Evolutionary conservation across 2,888 invertebrate genomes (phyloP), one percentile per base, ranked within the genome.

Genomic region (Scaptomyza flava): DNA sequence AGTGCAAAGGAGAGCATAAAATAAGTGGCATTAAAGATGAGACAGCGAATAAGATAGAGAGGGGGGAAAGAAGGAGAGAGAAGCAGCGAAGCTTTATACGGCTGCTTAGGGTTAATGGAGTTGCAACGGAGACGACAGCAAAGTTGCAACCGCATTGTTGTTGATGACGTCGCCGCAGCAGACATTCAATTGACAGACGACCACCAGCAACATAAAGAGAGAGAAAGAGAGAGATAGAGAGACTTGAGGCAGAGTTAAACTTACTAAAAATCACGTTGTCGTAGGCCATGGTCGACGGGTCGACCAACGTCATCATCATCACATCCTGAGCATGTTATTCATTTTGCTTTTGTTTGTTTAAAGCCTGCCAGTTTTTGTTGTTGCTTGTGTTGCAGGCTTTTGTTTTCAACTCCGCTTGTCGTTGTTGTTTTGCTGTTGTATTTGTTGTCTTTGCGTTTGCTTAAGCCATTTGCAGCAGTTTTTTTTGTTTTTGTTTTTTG

Each of bases 241-340:
- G 5, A 34, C 38, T 36, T 12, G n/a, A 62, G 43, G 56, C 50
- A 63, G 33, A 42, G 41, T 47, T 57, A 77, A 87, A 81, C 81
- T 78, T 82, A 90, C 78, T 82, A 72, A 68, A 82, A 87, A 89
- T 84, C 76, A 79, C 76, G 82, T 90, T 90, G 82, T 70, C 89
- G 86, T 89, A 90, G 90, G 90, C 89, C 89, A 89, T 89, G 90
- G 82, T 80, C 81, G 80, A 60, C 66, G 65, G 51, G 72, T 58
- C 68, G 67, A 41, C 33, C 62, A 63, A 66, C 72, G 68, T 78
- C 81, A 73, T 77, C 76, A 74, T 64, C 77, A 72, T 69, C 77
- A 81, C 81, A 78, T 73, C 79, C 73, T 73, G 72, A 60, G 72
- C 81, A 70, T 75, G 77, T 75, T 85, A 81, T 74, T 74, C 81